Conservation (phyloP, 2,797 vertebrate species). For the Fratercula arctica region DNA sequence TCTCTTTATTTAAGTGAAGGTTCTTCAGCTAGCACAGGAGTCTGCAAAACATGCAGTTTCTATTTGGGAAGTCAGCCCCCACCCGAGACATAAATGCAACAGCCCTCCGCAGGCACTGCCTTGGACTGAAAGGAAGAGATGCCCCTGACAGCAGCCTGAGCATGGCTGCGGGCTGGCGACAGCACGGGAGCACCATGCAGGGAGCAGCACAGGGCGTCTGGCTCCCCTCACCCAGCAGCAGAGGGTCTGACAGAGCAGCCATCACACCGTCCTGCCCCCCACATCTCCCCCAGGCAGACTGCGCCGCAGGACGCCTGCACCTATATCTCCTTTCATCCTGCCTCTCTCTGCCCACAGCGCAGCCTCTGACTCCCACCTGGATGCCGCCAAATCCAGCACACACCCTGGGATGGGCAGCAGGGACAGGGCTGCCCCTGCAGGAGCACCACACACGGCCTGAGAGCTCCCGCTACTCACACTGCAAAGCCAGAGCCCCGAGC, state of each 20-base stretch:
- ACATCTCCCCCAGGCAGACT: no score
- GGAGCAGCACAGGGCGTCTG: neutral
- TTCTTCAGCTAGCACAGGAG: neutral
- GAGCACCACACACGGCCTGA: rapidly evolving
- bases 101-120: neutral
- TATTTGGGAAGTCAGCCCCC: neutral
- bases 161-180: neutral
- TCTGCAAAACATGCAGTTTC: neutral
- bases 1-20: neutral
- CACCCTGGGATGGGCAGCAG: neutral
- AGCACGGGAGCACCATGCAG: rapidly evolving
- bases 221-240: neutral
- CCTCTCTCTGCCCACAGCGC: neutral
- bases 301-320: neutral
- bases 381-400: neutral
- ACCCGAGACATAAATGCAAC: neutral
- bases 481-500: neutral
- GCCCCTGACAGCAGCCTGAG: neutral
- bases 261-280: neutral
- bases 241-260: neutral
- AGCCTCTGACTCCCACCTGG: neutral
- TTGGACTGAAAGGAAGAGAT: neutral
- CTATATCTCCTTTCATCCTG: neutral
- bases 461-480: neutral
- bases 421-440: neutral